These are phyloP conservation scores for Danio kyathit DNA, from an alignment of 2,797 vertebrate species.

Conservation along the genomic window DNA sequence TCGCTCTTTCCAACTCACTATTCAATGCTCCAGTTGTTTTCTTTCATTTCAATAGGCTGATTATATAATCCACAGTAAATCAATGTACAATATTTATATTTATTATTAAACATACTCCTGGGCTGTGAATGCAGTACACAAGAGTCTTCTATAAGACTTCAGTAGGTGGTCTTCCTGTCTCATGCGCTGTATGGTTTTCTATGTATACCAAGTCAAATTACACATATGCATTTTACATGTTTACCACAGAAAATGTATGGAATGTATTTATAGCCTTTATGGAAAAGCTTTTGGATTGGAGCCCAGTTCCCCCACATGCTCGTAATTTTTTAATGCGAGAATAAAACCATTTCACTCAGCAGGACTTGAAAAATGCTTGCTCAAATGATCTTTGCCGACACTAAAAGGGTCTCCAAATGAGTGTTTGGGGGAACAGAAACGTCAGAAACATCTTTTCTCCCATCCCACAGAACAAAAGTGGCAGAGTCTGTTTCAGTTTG, in stretches of 20 bases:
- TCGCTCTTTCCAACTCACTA: not conserved
- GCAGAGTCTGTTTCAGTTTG: constrained; percentile 1
- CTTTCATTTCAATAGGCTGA: not conserved
- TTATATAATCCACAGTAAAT: not conserved
- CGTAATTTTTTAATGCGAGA: constrained; percentile 71
- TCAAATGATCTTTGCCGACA: constrained; percentile 68
- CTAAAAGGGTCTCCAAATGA: constrained; percentile 17
- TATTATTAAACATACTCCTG: constrained; percentile 2
- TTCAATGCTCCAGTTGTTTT: not conserved
- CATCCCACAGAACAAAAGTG: not conserved
- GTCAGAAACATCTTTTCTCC: constrained; percentile 1
- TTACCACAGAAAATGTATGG: constrained; percentile 76
- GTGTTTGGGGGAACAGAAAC: not conserved
- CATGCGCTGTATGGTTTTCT: constrained; percentile 69
- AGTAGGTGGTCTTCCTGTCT: constrained; percentile 28
- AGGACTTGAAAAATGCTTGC: constrained; percentile 64
- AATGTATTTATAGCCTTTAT: constrained; percentile 76
- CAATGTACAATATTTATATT: not conserved
- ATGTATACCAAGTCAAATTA: constrained; percentile 72
- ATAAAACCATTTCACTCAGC: constrained; percentile 66
- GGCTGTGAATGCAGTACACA: not conserved
- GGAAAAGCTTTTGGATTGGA: constrained; percentile 71
- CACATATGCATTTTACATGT: constrained; percentile 65
- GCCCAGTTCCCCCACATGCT: constrained; percentile 66
- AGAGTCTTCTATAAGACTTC: constrained; percentile 12